Conservation (phyloP, 1,140 invertebrate genomes). For the Drosophila subpulchrella region DNA sequence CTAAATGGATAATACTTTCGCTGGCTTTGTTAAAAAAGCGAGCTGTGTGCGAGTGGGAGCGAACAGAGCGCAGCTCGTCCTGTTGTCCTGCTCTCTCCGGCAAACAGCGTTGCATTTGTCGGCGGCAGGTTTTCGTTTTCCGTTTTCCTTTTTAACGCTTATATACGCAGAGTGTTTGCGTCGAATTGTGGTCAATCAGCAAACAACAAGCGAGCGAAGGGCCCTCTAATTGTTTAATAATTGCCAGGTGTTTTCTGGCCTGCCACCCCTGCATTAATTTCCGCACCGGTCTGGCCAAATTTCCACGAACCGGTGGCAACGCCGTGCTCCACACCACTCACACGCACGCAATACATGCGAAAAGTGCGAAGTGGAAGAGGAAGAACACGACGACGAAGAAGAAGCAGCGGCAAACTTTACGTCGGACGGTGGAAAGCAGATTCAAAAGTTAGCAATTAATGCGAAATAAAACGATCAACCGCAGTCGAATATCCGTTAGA, state of each 20-base stretch:
- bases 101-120: conserved; percentile 49
- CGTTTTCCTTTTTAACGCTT: conserved; percentile 52
- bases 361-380: conserved; percentile 52
- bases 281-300: conserved; percentile 36
- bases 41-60: conserved; percentile 30
- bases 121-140: conserved; percentile 53
- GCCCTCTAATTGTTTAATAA: conserved; percentile 18
- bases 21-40: conserved; percentile 50
- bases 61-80: conserved; percentile 20
- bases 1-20: conserved; percentile 6
- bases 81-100: conserved; percentile 47
- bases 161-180: not conserved
- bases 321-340: conserved; percentile 44
- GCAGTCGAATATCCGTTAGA: conserved; percentile 1
- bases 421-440: conserved; percentile 58
- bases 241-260: conserved; percentile 18
- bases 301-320: conserved; percentile 56
- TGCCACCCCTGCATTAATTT: not conserved
- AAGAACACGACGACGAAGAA: conserved; percentile 59
- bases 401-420: conserved; percentile 75
- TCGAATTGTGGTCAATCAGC: conserved; percentile 26
- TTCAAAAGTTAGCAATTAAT: conserved; percentile 30
- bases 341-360: conserved; percentile 67
- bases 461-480: conserved; percentile 31
- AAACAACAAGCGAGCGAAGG: conserved; percentile 5